Evolutionary conservation across 2,113 vertebrate species (phyloP), one percentile per base, ranked within the genome.

Genomic region (Paraplagusia blochii): DNA sequence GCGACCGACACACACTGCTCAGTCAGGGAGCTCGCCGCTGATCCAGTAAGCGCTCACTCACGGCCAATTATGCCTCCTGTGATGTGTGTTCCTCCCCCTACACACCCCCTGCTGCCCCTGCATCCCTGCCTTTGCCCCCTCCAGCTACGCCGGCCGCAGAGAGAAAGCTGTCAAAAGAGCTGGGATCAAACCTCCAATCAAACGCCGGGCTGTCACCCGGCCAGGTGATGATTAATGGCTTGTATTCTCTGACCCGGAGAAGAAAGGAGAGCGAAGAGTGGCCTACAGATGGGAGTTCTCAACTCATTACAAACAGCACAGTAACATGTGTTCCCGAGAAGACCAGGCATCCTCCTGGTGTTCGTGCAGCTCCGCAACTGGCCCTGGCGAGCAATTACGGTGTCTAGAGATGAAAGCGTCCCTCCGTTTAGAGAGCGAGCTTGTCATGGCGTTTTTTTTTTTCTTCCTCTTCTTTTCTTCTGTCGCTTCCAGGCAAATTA

Each of bases 141-240:
- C 59, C 12, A 72, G 72, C 78, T 66, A 70, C 51, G 51, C 46
- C 57, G 53, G 44, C 59, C 43, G 69, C 56, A 66, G 83, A 84
- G 79, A 83, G 72, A 69, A 74, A 62, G 77, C 80, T 81, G 83
- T 87, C 87, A 85, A 69, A 29, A 80, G 65, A 40, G 69, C 69
- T 6, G 18, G 74, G 78, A 87, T 88, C 84, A 85, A 79, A 82
- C 81, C 77, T 78, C 72, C 72, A 77, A 86, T 86, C 79, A 82
- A 81, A 85, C 47, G 4, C 68, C 49, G 79, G 22, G 77, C 82
- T 85, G 87, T 86, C 84, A 86, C 81, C 69, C 58, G 19, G 55
- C 36, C 81, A 89, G 87, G 85, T 87, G 81, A 89, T 89, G 87
- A 89, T 89, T 86, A 87, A 89, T 89, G 85, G 82, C 77, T 79